Evolutionary conservation across 53 echinoderm and acorn worm species (phyloP), one percentile per base, ranked within the genome.

Genomic region (Holothuria leucospilota): DNA sequence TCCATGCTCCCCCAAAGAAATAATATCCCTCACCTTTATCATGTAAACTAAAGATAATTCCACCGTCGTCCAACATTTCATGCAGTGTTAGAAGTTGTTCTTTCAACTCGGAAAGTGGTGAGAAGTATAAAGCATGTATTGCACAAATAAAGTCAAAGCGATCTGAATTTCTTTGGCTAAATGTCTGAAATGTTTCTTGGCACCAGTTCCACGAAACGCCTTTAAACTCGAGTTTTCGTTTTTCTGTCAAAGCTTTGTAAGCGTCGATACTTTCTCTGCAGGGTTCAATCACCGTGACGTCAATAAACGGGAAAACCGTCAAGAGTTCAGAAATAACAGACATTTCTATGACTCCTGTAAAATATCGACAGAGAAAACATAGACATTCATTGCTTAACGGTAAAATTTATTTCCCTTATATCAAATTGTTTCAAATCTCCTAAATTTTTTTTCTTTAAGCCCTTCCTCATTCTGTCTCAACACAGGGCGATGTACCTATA

Each of bases 171-270:
- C 34, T 34, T 24, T 68, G 28, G 26, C 68, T 8, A 18, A 68
- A 68, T 23, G 18, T 25, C 34, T 68, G 28, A 34, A 68, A 29
- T 14, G 28, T 68, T 14, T 28, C 16, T 14, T 28, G 28, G 18
- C 68, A 68, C 68, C 68, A 68, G 18, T 28, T 68, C 68, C 68
- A 68, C 29, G 68, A 29, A 34, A 68, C 26, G 4, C 68, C 68
- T 68, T 68, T 27, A 18, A 29, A 68, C 8, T 24, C 34, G 29
- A 15, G 13, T 68, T 68, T 68, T 34, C 18, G 28, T 34, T 23
- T 28, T 68, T 68, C 68, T 8, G 34, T 23, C 29, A 29, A 34
- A 28, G 14, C 34, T 34, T 68, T 68, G 68, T 68, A 68, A 28
- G 29, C 34, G 4, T 28, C 68, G 29, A 68, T 34, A 68, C 68